phyloP scores from a whole-genome alignment of 2,888 invertebrate genomes.

The Drosophila percnosoma region DNA sequence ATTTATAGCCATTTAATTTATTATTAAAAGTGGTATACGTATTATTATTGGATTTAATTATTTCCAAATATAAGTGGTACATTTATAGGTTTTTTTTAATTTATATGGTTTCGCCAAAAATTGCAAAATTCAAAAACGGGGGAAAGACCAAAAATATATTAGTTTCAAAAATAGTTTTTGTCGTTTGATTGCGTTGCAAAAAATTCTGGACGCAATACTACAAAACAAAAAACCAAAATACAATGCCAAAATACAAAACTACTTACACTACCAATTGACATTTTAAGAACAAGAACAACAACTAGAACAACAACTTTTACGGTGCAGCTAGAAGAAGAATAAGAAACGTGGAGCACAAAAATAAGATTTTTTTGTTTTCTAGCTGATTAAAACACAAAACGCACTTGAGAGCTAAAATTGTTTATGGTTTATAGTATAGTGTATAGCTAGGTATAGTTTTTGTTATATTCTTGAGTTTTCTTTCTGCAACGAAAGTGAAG shows the following conservation, averaged over 20 bases:
- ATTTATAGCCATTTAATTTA: conserved; percentile 18
- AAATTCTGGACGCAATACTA: conserved; percentile 30
- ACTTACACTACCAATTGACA: conserved; percentile 58
- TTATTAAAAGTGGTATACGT: conserved; percentile 2
- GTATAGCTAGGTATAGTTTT: conserved; percentile 29
- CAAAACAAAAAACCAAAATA: conserved; percentile 6
- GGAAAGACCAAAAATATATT: conserved; percentile 76
- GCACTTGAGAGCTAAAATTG: conserved; percentile 16
- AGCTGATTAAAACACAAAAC: conserved; percentile 39
- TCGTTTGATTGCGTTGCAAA: conserved; percentile 29
- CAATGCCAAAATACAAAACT: conserved; percentile 54
- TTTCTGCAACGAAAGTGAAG: conserved; percentile 66
- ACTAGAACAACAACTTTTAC: conserved; percentile 33
- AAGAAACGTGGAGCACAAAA: conserved; percentile 42
- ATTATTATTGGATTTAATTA: conserved; percentile 28
- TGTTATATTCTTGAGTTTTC: conserved; percentile 30
- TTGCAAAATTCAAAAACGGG: conserved; percentile 75
- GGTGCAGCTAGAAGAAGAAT: conserved; percentile 49
- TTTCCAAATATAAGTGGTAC: conserved; percentile 25
- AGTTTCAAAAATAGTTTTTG: conserved; percentile 65
- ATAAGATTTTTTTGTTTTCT: conserved; percentile 24
- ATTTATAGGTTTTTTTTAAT: conserved; percentile 11
- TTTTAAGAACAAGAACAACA: conserved; percentile 31
- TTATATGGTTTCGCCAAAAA: conserved; percentile 33
- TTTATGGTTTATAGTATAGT: conserved; percentile 17